These are phyloP conservation scores for Heliocidaris erythrogramma DNA, from an alignment of 35 echinoderm and acorn worm species.

Conservation along the genomic window DNA sequence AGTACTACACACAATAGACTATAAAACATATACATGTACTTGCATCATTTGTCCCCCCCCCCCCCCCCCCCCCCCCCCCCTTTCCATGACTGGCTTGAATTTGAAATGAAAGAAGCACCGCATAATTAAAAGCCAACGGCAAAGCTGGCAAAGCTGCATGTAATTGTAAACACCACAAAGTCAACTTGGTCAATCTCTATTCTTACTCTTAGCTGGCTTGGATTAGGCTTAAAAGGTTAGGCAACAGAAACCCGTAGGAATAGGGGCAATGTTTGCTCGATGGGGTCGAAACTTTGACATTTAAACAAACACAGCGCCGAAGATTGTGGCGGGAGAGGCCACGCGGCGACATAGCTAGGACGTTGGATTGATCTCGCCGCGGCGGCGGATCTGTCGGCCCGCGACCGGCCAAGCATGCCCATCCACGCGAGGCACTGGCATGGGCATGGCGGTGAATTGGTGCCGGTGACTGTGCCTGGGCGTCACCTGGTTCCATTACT, in stretches of 20 bases:
- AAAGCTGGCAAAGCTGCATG: not conserved
- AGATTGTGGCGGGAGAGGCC: not conserved
- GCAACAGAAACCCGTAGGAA: not conserved
- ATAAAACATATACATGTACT: too few relatives aligned
- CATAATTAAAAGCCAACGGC: not conserved
- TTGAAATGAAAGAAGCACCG: too few relatives aligned
- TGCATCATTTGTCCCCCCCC: too few relatives aligned
- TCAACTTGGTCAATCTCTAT: slow-evolving; percentile 5
- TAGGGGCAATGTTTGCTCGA: not conserved
- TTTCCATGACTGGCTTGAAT: not conserved
- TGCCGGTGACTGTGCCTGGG: too few relatives aligned
- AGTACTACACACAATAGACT: too few relatives aligned
- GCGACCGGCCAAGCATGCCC: not conserved
- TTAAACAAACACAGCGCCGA: slow-evolving; percentile 7
- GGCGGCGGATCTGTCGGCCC: not conserved
- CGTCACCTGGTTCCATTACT: too few relatives aligned
- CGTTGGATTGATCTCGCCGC: not conserved
- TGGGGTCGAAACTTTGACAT: not conserved
- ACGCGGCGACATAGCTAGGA: not conserved
- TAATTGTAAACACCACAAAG: not conserved
- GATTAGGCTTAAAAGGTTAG: not conserved
- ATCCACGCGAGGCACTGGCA: not conserved
- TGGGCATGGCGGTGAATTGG: too few relatives aligned
- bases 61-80: not conserved
- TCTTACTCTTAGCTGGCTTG: not conserved